These are phyloP conservation scores for Uria aalge DNA, from an alignment of 2,113 vertebrate genomes.

Conservation along the genomic window DNA sequence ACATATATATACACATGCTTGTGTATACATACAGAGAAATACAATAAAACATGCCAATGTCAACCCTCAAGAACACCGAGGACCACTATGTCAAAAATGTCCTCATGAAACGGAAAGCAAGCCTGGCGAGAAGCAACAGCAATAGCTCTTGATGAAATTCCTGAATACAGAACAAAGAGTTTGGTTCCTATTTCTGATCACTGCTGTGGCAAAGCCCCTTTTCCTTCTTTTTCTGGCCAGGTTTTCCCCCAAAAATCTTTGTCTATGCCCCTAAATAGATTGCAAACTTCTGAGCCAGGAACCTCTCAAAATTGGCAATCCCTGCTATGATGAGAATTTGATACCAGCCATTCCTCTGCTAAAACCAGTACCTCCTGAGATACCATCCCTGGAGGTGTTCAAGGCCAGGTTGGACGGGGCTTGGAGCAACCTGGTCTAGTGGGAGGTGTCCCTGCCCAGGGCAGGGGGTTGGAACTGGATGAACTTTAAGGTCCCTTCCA, in stretches of 20 bases:
- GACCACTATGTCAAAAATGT: background rate
- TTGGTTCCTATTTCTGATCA: background rate
- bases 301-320: background rate
- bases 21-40: background rate
- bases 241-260: background rate
- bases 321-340: background rate
- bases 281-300: background rate
- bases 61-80: background rate
- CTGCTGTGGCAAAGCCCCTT: background rate
- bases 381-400: no score
- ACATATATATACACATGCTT: background rate
- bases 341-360: background rate
- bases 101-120: background rate
- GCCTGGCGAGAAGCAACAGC: background rate
- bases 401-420: no score
- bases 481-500: no score
- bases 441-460: no score
- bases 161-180: background rate
- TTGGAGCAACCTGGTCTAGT: no score
- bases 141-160: background rate
- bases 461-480: no score
- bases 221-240: background rate
- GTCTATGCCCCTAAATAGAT: background rate
- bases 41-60: background rate
- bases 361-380: background rate